These are phyloP conservation scores for Capromys pilorides DNA, from an alignment of 2,797 vertebrate species.

Conservation along the genomic window DNA sequence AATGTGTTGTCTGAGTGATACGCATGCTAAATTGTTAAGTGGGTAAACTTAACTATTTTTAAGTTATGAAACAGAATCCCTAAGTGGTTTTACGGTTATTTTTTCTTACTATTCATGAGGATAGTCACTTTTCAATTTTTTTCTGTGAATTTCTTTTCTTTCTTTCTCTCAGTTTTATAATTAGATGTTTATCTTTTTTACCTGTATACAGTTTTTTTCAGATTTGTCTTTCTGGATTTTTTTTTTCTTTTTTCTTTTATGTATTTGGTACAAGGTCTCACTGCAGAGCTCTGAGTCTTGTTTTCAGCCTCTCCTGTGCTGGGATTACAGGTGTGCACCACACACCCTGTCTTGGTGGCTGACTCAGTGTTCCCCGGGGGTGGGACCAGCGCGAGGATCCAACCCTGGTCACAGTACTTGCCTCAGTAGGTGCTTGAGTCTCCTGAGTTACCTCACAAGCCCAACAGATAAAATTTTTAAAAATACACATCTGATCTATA, in stretches of 20 bases:
- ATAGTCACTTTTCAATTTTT: not conserved
- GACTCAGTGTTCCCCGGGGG: too few species aligned
- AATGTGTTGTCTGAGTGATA: too few species aligned
- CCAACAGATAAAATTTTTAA: not conserved
- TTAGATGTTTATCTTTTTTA: not conserved
- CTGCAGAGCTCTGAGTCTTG: too few species aligned
- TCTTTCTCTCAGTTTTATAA: not conserved
- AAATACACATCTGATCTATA: not conserved
- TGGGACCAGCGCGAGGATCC: too few species aligned
- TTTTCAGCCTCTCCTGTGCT: too few species aligned
- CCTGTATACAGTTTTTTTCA: not conserved
- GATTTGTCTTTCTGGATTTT: not conserved
- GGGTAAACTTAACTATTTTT: not conserved
- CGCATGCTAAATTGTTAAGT: too few species aligned
- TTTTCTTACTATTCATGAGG: not conserved
- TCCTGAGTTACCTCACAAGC: too few species aligned
- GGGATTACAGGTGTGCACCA: too few species aligned
- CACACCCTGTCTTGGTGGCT: too few species aligned
- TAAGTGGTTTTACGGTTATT: not conserved
- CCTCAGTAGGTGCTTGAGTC: too few species aligned
- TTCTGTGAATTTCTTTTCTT: not conserved
- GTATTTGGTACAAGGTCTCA: not conserved
- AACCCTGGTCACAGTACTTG: too few species aligned
- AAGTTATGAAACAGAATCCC: not conserved
- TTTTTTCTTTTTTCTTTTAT: not conserved